Evolutionary conservation across 1,140 invertebrate genomes (phyloP).

Genomic region (Apocrypta bakeri): DNA sequence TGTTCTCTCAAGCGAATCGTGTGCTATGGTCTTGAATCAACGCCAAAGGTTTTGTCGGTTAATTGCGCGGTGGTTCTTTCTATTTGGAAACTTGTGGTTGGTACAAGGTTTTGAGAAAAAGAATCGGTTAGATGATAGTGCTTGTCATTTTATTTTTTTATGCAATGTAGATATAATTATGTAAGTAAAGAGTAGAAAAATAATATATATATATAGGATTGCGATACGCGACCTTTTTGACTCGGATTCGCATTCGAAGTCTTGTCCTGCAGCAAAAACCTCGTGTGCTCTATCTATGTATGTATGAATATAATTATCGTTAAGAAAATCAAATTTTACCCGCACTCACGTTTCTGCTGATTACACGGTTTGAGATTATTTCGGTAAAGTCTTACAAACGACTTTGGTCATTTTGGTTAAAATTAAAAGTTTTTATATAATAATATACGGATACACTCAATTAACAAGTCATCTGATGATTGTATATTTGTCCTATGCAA

Average conservation of each 20-base stretch:
- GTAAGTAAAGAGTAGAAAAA: no score
- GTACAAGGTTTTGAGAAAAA: neutral
- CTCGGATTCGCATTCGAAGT: neutral
- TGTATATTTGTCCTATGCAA: no score
- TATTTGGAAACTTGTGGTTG: neutral
- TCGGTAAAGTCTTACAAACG: no score
- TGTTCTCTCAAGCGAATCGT: neutral
- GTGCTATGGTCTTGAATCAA: neutral
- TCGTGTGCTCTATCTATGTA: no score
- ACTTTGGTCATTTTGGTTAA: no score
- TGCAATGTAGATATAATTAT: no score
- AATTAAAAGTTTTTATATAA: no score
- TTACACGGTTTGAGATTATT: neutral
- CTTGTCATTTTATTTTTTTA: no score
- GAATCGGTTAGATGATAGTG: no score
- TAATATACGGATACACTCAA: no score
- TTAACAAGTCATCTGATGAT: neutral
- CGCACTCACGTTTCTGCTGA: neutral
- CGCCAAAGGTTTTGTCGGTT: neutral
- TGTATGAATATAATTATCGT: neutral
- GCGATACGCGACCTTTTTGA: no score
- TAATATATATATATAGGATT: no score
- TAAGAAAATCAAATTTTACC: neutral
- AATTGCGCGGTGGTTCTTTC: neutral
- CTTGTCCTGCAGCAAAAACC: neutral